phyloP scores from a whole-genome alignment of 2,113 vertebrate species.

The Ovis canadensis region DNA sequence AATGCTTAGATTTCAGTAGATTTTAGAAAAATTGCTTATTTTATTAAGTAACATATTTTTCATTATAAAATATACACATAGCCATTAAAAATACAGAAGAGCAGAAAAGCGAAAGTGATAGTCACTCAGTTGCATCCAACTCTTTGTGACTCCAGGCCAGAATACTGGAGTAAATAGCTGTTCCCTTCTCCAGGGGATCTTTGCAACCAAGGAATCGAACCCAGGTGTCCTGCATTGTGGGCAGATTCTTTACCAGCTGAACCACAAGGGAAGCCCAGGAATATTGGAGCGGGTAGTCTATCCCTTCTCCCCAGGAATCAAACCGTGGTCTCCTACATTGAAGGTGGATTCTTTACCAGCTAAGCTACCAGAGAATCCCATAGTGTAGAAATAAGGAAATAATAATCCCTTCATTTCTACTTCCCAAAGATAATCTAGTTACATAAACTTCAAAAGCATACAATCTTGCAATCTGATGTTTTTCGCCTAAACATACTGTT shows the following conservation, averaged over 20 bases:
- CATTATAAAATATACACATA: background rate
- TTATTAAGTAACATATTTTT: background rate
- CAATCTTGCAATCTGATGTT: background rate
- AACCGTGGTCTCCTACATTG: background rate
- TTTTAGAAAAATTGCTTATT: background rate
- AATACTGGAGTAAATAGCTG: background rate
- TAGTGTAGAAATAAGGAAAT: background rate
- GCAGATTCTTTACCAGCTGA: background rate
- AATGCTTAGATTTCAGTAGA: background rate
- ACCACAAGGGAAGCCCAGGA: background rate
- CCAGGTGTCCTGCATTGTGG: background rate
- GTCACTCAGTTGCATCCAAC: background rate
- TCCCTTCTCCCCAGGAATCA: background rate
- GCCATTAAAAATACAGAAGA: background rate
- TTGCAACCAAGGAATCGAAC: background rate
- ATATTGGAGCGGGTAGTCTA: background rate
- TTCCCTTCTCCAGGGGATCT: background rate
- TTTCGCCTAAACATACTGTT: background rate
- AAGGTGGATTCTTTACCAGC: background rate
- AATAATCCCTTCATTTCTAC: background rate
- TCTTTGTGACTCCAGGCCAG: background rate
- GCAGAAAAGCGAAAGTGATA: background rate
- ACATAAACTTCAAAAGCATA: background rate
- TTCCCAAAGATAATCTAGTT: background rate
- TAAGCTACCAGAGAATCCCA: background rate